These are phyloP conservation scores for Lucinisca nassula DNA, from an alignment of 2,888 invertebrate genomes.

Conservation along the genomic window DNA sequence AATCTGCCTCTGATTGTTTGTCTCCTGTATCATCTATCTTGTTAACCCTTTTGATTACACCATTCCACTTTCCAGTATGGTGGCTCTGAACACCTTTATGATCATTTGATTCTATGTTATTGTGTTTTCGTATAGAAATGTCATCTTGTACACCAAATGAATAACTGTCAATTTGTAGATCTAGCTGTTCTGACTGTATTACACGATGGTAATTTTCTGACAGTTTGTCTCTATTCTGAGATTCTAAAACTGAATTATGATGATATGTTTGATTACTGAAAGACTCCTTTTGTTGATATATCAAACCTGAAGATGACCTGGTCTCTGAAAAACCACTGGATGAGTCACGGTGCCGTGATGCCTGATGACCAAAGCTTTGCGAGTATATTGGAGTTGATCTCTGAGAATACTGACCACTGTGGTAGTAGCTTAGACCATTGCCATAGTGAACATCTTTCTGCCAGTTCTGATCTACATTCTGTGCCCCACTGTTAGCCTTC, in stretches of 20 bases:
- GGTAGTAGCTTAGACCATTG: not conserved
- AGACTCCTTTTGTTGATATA: too few species aligned
- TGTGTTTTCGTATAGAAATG: too few species aligned
- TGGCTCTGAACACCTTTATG: not conserved
- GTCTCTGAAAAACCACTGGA: too few species aligned
- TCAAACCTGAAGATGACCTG: too few species aligned
- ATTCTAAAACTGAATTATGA: not conserved
- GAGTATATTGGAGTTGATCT: not conserved
- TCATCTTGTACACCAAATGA: too few species aligned
- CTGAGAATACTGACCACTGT: not conserved
- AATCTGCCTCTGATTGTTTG: not conserved
- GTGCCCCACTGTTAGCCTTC: not conserved
- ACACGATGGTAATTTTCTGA: not conserved
- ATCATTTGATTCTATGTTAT: not conserved
- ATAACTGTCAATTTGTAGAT: not conserved
- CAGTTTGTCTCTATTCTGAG: not conserved
- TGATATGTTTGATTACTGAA: not conserved
- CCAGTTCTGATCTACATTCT: not conserved
- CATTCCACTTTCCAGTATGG: not conserved
- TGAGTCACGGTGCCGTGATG: not conserved
- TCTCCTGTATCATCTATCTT: not conserved
- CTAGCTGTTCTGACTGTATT: not conserved
- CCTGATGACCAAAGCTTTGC: not conserved
- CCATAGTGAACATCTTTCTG: not conserved
- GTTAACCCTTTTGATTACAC: not conserved